Conservation (phyloP, 2,797 vertebrate species). For the Fratercula arctica region DNA sequence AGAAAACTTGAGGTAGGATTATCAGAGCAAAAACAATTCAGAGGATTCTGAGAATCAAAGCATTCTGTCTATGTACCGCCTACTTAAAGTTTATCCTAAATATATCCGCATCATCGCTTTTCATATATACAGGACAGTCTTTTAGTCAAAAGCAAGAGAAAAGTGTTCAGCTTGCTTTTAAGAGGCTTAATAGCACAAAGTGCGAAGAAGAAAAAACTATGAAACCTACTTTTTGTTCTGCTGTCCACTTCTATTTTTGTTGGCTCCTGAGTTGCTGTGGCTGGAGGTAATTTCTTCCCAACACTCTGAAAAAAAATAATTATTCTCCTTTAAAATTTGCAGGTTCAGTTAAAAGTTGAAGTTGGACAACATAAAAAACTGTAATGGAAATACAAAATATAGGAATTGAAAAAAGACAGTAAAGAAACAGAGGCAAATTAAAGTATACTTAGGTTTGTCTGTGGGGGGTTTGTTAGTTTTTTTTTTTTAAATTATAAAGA, state of each 20-base stretch:
- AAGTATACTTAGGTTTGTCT: background rate
- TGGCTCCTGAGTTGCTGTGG: slow-evolving; percentile 79
- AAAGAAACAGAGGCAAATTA: background rate
- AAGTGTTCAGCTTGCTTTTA: background rate
- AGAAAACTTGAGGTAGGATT: background rate
- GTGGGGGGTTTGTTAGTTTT: background rate
- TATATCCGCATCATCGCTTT: background rate
- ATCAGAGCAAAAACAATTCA: slow-evolving; percentile 1
- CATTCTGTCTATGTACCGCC: background rate
- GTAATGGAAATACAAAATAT: background rate
- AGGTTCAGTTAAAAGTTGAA: slow-evolving; percentile 23
- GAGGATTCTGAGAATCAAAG: background rate
- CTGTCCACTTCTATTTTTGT: slow-evolving; percentile 90
- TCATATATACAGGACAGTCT: background rate
- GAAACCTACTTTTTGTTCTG: slow-evolving; percentile 88
- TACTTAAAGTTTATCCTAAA: background rate
- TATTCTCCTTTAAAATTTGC: slow-evolving; percentile 50
- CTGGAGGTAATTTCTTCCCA: slow-evolving; percentile 84
- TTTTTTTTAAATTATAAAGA: background rate
- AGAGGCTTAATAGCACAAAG: slow-evolving; percentile 8
- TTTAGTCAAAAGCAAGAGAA: background rate
- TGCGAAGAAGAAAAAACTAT: slow-evolving; percentile 35
- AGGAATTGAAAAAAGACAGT: background rate
- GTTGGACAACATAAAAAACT: background rate
- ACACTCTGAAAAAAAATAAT: slow-evolving; percentile 70